Conservation (phyloP, 2,888 invertebrate species). For the Entomobrya proxima region DNA sequence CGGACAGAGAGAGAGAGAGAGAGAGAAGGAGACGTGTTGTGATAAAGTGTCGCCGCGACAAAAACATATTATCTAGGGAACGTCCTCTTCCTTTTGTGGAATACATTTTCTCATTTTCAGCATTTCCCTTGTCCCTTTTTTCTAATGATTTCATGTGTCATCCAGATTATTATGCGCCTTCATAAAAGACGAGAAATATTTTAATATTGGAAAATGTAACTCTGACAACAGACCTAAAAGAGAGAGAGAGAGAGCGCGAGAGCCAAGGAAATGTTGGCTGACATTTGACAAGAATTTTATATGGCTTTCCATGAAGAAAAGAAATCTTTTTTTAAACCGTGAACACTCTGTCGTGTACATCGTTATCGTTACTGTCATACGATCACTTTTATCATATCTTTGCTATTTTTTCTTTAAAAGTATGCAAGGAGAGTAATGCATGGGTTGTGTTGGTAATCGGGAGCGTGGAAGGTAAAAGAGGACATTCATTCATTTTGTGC, state of each 20-base stretch:
- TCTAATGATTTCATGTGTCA: not conserved
- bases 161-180: not conserved
- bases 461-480: conserved; percentile 16
- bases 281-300: conserved; percentile 6
- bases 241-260: no score
- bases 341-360: not conserved
- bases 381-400: not conserved
- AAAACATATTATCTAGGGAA: not conserved
- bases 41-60: not conserved
- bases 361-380: not conserved
- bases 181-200: not conserved
- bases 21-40: not conserved
- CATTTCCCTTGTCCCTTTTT: not conserved
- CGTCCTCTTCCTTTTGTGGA: not conserved
- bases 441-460: not conserved
- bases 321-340: not conserved
- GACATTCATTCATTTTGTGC: conserved; percentile 36
- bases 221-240: no score
- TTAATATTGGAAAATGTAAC: no score
- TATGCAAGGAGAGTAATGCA: conserved; percentile 1
- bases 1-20: not conserved
- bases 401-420: conserved; percentile 29
- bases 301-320: not conserved
- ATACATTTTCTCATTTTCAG: not conserved
- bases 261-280: not conserved